Evolutionary conservation across 2,113 vertebrate species (phyloP), one percentile per base, ranked within the genome.

Genomic region (Carassius carassius): DNA sequence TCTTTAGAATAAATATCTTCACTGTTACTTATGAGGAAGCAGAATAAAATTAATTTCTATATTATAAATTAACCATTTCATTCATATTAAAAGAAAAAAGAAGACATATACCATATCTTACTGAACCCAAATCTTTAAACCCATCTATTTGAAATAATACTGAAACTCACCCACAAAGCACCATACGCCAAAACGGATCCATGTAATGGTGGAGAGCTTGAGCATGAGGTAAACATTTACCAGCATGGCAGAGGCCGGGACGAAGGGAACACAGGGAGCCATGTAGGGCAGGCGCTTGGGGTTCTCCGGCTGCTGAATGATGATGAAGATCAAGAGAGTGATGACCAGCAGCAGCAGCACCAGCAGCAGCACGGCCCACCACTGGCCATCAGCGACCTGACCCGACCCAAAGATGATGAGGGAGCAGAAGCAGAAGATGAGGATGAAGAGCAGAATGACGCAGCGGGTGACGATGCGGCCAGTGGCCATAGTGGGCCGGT

Each of bases 171-270:
- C 98, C 87, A 99, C 93, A 81, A 97, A 93, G 87, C 98, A 99
- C 98, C 98, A 99, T 89, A 98, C 91, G 0, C 96, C 95, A 91
- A 99, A 99, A 78, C 98, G 94, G 90, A 96, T 95, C 98, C 98
- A 99, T 0, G 98, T 99, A 91, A 99, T 96, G 0, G 95, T 93
- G 63, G 97, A 98, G 86, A 99, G 96, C 90, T 99, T 99, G 78
- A 99, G 94, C 98, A 99, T 99, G 82, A 99, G 97, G 95, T 99
- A 99, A 90, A 96, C 96, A 81, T 99, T 99, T 86, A 98, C 98
- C 92, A 99, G 89, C 92, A 99, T 99, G 90, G 98, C 98, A 0
- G 96, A 97, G 23, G 95, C 96, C 0, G 98, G 98, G 11, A 99
- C 96, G 0, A 99, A 98, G 56, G 98, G 98, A 5, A 99, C 96